These are phyloP conservation scores for Ia io DNA, from an alignment of 2,113 vertebrate genomes.

Conservation along the genomic window DNA sequence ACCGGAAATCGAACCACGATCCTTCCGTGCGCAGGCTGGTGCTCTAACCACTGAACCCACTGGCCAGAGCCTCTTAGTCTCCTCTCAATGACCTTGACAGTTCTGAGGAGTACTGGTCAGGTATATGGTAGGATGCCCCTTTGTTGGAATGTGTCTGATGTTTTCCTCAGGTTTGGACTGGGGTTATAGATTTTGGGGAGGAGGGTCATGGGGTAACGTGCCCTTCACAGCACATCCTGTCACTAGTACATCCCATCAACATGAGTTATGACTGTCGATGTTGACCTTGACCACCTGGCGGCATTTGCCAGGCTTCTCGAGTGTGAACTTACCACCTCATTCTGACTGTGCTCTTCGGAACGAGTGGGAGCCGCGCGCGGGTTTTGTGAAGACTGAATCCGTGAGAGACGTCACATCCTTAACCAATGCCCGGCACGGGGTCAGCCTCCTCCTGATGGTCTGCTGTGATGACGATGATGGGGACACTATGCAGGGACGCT, in stretches of 20 bases:
- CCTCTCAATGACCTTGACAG: neutral
- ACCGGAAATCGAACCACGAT: neutral
- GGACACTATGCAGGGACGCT: neutral
- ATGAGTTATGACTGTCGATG: accelerated
- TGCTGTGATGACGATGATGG: neutral
- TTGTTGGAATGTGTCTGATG: neutral
- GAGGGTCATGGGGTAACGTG: neutral
- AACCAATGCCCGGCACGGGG: neutral
- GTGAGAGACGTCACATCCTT: neutral
- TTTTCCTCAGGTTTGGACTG: neutral
- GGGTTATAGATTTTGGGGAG: neutral
- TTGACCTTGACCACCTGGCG: neutral
- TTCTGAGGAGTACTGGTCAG: neutral
- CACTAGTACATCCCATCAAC: accelerated
- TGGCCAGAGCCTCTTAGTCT: neutral
- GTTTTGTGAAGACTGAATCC: neutral
- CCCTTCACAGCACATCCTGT: no score
- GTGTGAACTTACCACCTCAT: neutral
- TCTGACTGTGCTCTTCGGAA: neutral
- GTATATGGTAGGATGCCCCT: neutral
- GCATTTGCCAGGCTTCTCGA: neutral
- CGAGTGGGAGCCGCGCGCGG: neutral
- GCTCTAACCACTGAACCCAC: neutral
- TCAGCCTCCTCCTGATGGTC: neutral
- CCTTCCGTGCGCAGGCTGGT: neutral